These are phyloP conservation scores for Danaus chrysippus DNA, from an alignment of 2,888 invertebrate species.

Conservation along the genomic window DNA sequence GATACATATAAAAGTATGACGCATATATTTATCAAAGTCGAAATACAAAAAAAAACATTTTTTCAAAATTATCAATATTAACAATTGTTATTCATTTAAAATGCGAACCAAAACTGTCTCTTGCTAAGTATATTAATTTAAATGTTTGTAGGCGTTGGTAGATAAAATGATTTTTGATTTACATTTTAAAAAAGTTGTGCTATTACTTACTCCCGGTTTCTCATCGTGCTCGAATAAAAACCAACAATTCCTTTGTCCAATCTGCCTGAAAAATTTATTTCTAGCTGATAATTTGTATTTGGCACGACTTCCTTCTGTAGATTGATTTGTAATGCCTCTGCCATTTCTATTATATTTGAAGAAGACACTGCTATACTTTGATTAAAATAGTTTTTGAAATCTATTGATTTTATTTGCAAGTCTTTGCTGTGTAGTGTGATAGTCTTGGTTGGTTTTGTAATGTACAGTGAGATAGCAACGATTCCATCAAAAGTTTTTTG, in stretches of 20 bases:
- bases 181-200: neutral
- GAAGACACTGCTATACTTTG: constrained; percentile 33
- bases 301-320: constrained; percentile 45
- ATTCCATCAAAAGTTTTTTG: constrained; percentile 78
- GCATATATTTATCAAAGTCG: too few relatives aligned
- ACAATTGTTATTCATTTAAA: too few relatives aligned
- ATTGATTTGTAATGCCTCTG: constrained; percentile 47
- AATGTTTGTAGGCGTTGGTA: too few relatives aligned
- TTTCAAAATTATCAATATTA: too few relatives aligned
- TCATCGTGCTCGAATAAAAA: constrained; percentile 78
- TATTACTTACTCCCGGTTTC: constrained; percentile 62
- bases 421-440: constrained; percentile 82
- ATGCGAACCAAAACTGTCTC: too few relatives aligned
- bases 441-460: constrained; percentile 58
- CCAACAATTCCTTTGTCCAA: constrained; percentile 73
- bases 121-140: too few relatives aligned
- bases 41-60: too few relatives aligned
- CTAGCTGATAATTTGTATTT: constrained; percentile 53
- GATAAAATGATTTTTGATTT: too few relatives aligned
- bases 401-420: constrained; percentile 64
- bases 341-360: constrained; percentile 37
- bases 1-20: too few relatives aligned
- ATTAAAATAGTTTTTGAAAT: constrained; percentile 37
- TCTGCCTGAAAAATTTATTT: constrained; percentile 72
- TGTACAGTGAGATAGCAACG: constrained; percentile 67